A percentile compares a stretch with the other conserved stretches of the same genome.
These are phyloP conservation scores for Neoaliturus tenellus DNA, from an alignment of 2,888 invertebrate genomes.

Conservation along the genomic window DNA sequence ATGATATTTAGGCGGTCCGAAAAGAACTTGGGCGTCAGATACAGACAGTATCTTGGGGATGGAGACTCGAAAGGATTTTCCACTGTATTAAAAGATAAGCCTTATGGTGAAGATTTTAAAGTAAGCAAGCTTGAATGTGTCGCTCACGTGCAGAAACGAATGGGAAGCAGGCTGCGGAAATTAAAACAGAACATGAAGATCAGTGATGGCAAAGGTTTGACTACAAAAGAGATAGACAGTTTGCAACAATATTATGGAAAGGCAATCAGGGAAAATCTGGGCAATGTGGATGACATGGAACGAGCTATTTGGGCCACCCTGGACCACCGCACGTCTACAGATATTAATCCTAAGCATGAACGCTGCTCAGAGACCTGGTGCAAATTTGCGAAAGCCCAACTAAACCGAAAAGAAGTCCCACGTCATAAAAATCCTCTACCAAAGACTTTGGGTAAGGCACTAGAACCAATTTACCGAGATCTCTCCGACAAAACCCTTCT, in stretches of 20 bases:
- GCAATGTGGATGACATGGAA: not conserved
- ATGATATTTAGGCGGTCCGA: constrained; percentile 50
- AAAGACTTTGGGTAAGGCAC: not conserved
- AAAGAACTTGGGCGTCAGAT: constrained; percentile 46
- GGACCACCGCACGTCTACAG: not conserved
- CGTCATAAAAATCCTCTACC: not conserved
- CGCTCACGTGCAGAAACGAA: constrained; percentile 50
- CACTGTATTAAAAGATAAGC: not conserved
- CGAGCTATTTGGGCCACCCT: not conserved
- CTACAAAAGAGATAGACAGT: not conserved
- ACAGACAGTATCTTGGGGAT: constrained; percentile 13
- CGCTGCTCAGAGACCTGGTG: constrained; percentile 37
- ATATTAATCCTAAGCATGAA: not conserved
- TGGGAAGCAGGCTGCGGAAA: not conserved
- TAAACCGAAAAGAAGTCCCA: not conserved
- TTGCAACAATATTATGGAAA: constrained; percentile 1
- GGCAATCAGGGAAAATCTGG: not conserved
- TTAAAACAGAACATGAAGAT: constrained; percentile 15
- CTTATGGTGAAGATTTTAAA: not conserved
- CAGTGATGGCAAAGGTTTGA: constrained; percentile 6
- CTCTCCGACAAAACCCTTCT: not conserved
- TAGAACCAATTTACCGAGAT: constrained; percentile 2
- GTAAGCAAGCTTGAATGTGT: constrained; percentile 50
- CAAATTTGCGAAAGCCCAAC: not conserved
- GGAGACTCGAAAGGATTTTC: constrained; percentile 2